Percentiles rank a stretch among this genome's conserved stretches.
Conservation (phyloP, 2,797 vertebrate genomes). For the Chromis chromis region DNA sequence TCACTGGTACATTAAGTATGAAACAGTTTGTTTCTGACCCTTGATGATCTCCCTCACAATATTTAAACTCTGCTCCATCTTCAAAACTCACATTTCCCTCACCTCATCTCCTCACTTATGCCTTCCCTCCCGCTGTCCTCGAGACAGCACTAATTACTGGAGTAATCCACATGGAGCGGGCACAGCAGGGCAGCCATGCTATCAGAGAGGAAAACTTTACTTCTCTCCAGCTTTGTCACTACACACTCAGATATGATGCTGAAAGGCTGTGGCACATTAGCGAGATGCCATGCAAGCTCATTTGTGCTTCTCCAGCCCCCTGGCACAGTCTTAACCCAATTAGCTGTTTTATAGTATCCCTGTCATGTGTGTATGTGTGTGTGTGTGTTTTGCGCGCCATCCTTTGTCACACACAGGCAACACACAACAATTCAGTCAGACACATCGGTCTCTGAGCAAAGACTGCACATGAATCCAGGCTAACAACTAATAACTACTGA, state of each 20-base stretch:
- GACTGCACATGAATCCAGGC: conserved; percentile 48
- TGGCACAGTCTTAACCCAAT: conserved; percentile 76
- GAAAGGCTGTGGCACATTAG: conserved; percentile 53
- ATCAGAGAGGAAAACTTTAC: conserved; percentile 45
- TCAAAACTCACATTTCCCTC: not conserved
- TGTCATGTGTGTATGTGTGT: conserved; percentile 20
- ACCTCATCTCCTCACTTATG: conserved; percentile 1
- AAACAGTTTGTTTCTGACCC: conserved; percentile 6
- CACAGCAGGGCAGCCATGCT: conserved; percentile 39
- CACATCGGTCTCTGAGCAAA: conserved; percentile 39
- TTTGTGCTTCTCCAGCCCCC: conserved; percentile 55
- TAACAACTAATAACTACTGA: conserved; percentile 64
- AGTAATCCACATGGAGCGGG: conserved; percentile 37
- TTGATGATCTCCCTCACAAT: conserved; percentile 1
- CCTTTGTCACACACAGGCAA: conserved; percentile 12
- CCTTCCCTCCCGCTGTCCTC: conserved; percentile 16
- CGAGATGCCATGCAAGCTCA: conserved; percentile 51
- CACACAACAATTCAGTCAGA: not conserved
- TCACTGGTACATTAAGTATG: not conserved
- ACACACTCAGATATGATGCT: conserved; percentile 22
- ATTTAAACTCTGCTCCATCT: conserved; percentile 8
- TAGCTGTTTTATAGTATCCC: conserved; percentile 65
- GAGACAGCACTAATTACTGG: conserved; percentile 55
- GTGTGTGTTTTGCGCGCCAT: conserved; percentile 7
- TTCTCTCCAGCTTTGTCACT: conserved; percentile 35